Evolutionary conservation across 2,888 invertebrate species (phyloP).

Genomic region (Acleris sparsana): DNA sequence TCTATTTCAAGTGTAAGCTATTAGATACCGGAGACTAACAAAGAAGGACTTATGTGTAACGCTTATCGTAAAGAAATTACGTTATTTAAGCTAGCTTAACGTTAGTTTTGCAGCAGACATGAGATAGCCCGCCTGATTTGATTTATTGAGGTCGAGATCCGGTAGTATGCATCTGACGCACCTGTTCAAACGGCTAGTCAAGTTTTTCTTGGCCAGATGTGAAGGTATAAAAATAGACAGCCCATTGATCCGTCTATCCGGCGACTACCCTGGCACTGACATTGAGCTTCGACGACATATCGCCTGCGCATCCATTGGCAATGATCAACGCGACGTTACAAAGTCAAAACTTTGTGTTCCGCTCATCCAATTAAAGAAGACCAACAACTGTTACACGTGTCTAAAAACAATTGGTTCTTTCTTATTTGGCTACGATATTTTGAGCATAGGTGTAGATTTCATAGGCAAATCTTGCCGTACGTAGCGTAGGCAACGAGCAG

Average conservation of each 20-base stretch:
- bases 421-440: constrained; percentile 45
- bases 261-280: constrained; percentile 75
- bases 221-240: constrained; percentile 64
- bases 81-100: background rate
- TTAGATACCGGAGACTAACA: too few relatives aligned
- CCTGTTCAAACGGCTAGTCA: constrained; percentile 58
- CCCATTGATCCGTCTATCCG: constrained; percentile 69
- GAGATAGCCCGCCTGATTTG: background rate
- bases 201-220: constrained; percentile 70
- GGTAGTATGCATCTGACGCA: constrained; percentile 37
- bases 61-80: too few relatives aligned
- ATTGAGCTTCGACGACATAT: constrained; percentile 59
- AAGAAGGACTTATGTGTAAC: too few relatives aligned
- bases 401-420: constrained; percentile 25
- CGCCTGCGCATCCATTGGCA: constrained; percentile 64
- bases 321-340: constrained; percentile 40
- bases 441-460: constrained; percentile 63
- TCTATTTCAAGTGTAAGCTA: background rate
- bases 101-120: constrained; percentile 3
- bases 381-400: constrained; percentile 3
- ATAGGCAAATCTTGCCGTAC: constrained; percentile 58
- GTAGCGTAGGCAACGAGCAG: constrained; percentile 57
- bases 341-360: constrained; percentile 29
- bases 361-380: constrained; percentile 6
- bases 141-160: constrained; percentile 14